Base-by-base conservation (phyloP, 2,113 vertebrate genomes). In the Gymnorhina tibicen region DNA sequence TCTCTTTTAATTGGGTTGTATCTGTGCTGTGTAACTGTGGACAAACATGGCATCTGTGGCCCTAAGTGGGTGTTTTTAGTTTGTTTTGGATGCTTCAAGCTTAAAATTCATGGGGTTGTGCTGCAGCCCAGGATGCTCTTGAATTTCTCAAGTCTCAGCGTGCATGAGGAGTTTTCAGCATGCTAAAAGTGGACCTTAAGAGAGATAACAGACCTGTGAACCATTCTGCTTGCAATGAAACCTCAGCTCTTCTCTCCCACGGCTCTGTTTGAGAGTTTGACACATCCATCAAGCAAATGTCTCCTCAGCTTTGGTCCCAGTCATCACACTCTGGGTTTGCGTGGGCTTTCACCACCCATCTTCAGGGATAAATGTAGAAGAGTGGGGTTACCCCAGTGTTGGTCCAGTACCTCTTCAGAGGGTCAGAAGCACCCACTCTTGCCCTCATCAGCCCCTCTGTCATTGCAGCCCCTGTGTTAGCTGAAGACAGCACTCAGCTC, bases 361-460 rank as follows among this genome's bases (percentile, higher is more conserved):
- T 52, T 76, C 33, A 41, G 22, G 26, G 35, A 37, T 49, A 83
- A 83, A 53, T 16, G 55, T 17, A 42, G 17, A 59, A 53, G 37
- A 39, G 37, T 0, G 0, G 9, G 6, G 14, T 67, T 72, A 56
- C 37, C 22, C 11, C 33, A 30, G 4, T 50, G 44, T 19, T 58
- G 59, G 20, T 74, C 32, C 39, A 44, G 27, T 58, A 18, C 37
- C 2, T 22, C 62, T 56, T 70, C 73, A 84, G 46, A 50, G 23
- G 12, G 28, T 70, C 63, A 46, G 35, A 84, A 41, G 33, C 50
- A 64, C 39, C 10, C 18, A 30, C 22, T 69, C 14, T 11, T 44
- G 32, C n/a, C 32, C 28, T 75, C 5, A 50, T 66, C 50, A 21
- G 37, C 26, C 14, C 19, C 10, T 83, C 17, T 66, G 32, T 64